Evolutionary conservation across 2,113 vertebrate species (phyloP), one percentile per base, ranked within the genome.

Genomic region (Otis tarda): DNA sequence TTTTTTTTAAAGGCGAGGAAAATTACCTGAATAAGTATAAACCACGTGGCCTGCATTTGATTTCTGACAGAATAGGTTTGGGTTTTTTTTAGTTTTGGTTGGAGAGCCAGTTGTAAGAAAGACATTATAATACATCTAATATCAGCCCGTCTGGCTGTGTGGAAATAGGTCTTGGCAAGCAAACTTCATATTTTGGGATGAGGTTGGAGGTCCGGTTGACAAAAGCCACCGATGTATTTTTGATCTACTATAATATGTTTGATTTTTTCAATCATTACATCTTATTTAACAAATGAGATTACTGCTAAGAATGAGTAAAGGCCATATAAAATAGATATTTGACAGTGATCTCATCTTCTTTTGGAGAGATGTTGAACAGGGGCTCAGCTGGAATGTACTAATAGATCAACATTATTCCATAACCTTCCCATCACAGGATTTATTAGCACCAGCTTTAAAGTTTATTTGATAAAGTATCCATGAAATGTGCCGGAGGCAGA

Each of bases 221-320:
- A 45, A 89, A 79, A 37, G 33, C 74, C 76, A 81, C 47, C 56
- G 69, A 76, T 80, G 30, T 88, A 47, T 77, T 96, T 94, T 91
- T 92, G 76, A 79, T 12, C 67, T 61, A 8, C 50, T 79, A 1
- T 45, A 59, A 24, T 53, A 45, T 21, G 5, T 52, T 76, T 75
- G 41, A 24, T 74, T 85, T 84, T 96, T 86, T 57, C 73, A 71
- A 43, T 83, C 67, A 67, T 43, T 67, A 24, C 19, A 68, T 89
- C 76, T 89, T 73, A 80, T 57, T 92, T 90, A 57, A 86, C 71
- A 65, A 49, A 94, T 71, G 55, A 88, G 53, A 90, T 91, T 73
- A 55, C 28, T 52, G 13, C 75, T 74, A 57, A 73, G 68, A 94
- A 35, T 1, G 2, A 60, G 61, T 31, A 76, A 68, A 85, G 67